Base-by-base conservation (phyloP, 2,113 vertebrate species). In the Coracopsis vasa region DNA sequence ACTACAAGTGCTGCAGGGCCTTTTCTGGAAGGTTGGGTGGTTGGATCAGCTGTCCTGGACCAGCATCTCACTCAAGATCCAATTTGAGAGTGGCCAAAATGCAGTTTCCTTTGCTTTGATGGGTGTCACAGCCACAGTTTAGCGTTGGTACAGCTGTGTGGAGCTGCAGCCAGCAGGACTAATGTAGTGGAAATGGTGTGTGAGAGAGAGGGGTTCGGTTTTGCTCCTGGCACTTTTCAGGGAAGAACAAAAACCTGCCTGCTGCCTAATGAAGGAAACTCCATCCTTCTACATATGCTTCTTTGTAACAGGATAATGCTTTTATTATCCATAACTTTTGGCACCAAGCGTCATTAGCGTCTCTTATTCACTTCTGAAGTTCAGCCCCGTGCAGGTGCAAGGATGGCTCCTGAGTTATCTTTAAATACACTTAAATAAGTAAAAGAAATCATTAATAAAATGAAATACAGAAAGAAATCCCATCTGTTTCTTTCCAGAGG, bases 401-500 rank as follows among this genome's bases (percentile, higher is more conserved):
- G 27, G 42, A 35, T 64, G 37, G 83, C 28, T 92, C 28, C 62
- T 2, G 16, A 45, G 62, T 86, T 95, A 88, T 84, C 71, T 77
- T 85, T 70, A 90, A 86, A 86, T 80, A 65, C 45, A 86, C 3
- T 13, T 56, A 3, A 27, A 12, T 16, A 25, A 25, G 8, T 2
- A 13, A 4, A 44, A 45, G 11, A 8, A 41, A 24, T 35, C 33
- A 15, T 20, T 13, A 50, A 37, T 19, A 21, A 21, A 41, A 16
- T 13, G 4, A 18, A 24, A 48, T 11, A 8, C 15, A 25, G 33
- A 58, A 3, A 11, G 1, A 20, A 11, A 15, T 42, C 66, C 90
- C 75, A 81, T 92, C 69, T 95, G 58, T 95, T 96, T 91, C 89
- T 82, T 93, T 88, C 69, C 21, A 5, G 51, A 78, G 65, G 50